Percentiles rank a stretch among this genome's conserved stretches.
These are phyloP conservation scores for Lytechinus variegatus DNA, from an alignment of 35 echinoderm and acorn worm genomes.

Conservation along the genomic window DNA sequence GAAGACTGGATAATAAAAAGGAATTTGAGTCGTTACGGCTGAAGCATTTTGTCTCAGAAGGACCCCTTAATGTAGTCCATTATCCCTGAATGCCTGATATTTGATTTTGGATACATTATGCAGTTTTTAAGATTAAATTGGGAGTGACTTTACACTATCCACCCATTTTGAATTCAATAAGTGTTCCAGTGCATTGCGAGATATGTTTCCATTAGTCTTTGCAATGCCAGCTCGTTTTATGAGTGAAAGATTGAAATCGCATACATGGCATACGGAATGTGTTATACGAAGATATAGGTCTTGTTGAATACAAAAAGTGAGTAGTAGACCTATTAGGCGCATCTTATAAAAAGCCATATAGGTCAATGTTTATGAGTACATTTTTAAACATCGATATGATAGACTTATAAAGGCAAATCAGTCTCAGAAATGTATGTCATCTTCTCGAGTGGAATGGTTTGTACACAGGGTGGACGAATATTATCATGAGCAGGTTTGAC, in stretches of 20 bases:
- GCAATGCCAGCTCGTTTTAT: background rate
- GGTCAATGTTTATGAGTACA: too few relatives aligned
- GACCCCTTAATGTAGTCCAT: background rate
- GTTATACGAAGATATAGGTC: too few relatives aligned
- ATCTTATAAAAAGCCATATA: too few relatives aligned
- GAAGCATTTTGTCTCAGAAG: background rate
- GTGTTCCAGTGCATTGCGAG: background rate
- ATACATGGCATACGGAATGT: background rate
- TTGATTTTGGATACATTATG: background rate
- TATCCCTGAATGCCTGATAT: background rate
- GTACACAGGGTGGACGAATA: too few relatives aligned
- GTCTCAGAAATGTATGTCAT: too few relatives aligned
- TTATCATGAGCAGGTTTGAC: too few relatives aligned
- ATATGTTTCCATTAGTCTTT: background rate
- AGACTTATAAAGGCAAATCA: too few relatives aligned
- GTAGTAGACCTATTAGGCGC: too few relatives aligned
- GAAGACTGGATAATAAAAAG: background rate
- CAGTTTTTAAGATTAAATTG: background rate
- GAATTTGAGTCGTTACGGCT: background rate
- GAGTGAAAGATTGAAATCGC: background rate
- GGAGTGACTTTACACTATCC: background rate
- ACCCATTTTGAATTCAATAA: background rate
- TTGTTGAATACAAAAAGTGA: too few relatives aligned
- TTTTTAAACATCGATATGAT: too few relatives aligned
- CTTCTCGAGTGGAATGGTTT: too few relatives aligned